Base-by-base conservation (phyloP, 1,140 invertebrate genomes). In the Parasteatoda tepidariorum region DNA sequence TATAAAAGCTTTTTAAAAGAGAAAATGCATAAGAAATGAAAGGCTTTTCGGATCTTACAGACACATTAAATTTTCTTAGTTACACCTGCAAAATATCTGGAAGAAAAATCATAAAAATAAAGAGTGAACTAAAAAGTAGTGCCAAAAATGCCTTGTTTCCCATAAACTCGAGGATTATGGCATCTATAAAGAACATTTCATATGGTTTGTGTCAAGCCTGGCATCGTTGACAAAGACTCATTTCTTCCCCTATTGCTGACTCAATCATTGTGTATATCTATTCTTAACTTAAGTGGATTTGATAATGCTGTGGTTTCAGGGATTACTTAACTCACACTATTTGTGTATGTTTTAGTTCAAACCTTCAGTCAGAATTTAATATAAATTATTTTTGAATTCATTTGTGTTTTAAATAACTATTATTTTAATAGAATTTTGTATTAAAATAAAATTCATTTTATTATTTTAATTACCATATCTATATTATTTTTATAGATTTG, bases 11-110 rank as follows among this genome's bases (percentile, higher is more conserved):
- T 55, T 79, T 79, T 79, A 79, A 68, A 62, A 28, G 13, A 48
- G 31, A 34, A 55, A 68, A 79, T 79, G 64, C 75, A 79, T 79
- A 79, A 79, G 75, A 79, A 79, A 79, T 79, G 75, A 79, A 79
- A 79, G 75, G 75, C 64, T 79, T 79, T 28, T 57, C 18, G 64
- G 30, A 79, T 79, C 41, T 79, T 79, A 68, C 57, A 79, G 64
- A 79, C 68, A 48, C 75, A 79, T 79, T 67, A 68, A 79, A 79
- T 79, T 79, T 75, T 67, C 75, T 79, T 79, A 67, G 75, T 79
- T 79, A 79, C 75, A 79, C 75, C 75, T 79, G 75, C 75, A 59
- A 75, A 79, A 68, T 79, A 67, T 34, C 62, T 54, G 57, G 68
- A 79, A 79, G 75, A 68, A 79, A 79, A 55, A 24, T 41, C 48